Evolutionary conservation across 2,888 invertebrate genomes (phyloP).

Genomic region (Anthophora plumipes): DNA sequence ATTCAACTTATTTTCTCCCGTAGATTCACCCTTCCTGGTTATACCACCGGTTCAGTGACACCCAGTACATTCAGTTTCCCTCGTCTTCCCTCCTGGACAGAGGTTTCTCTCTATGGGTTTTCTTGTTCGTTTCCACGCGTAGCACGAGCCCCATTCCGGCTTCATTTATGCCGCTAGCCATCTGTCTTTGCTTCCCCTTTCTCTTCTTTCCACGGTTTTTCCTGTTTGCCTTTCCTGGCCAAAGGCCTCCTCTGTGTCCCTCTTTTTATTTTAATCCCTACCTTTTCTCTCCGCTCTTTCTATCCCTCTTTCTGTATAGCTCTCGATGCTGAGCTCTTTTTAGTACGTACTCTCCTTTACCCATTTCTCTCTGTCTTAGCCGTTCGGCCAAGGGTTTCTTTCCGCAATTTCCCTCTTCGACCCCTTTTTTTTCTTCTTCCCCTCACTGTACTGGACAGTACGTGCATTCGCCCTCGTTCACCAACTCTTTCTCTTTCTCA

Average conservation of each 20-base stretch:
- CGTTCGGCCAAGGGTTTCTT: constrained; percentile 19
- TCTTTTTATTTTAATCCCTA: constrained; percentile 31
- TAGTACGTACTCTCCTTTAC: neutral
- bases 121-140: neutral
- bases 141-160: constrained; percentile 7
- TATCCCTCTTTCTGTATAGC: neutral
- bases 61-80: constrained; percentile 13
- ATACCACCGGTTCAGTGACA: neutral
- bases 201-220: constrained; percentile 27
- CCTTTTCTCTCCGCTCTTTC: neutral
- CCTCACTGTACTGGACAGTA: neutral
- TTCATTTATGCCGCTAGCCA: constrained; percentile 18
- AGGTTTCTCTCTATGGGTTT: constrained; percentile 12
- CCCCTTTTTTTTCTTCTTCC: neutral
- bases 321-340: neutral
- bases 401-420: constrained; percentile 11
- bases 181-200: constrained; percentile 24
- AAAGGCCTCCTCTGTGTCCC: constrained; percentile 23
- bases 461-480: constrained; percentile 22
- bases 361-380: neutral
- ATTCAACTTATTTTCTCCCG: too few relatives aligned
- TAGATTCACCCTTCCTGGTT: too few relatives aligned
- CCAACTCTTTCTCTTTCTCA: neutral
- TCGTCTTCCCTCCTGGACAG: constrained; percentile 2
- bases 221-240: constrained; percentile 24